phyloP scores from a whole-genome alignment of 2,113 vertebrate genomes.

The Gavialis gangeticus region DNA sequence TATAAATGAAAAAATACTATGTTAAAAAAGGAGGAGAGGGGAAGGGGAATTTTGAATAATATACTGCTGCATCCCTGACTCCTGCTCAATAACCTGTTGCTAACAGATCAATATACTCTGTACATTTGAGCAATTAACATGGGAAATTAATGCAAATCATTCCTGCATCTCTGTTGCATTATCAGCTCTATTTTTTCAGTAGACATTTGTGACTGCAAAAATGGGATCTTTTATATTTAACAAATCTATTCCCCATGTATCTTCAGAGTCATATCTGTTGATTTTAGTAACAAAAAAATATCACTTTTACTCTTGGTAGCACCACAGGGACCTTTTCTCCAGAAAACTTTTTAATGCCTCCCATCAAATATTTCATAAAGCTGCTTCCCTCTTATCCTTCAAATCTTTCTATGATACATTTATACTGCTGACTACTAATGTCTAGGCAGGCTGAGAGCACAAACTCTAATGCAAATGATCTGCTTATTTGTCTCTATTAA shows the following conservation, averaged over 20 bases:
- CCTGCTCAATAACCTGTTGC: slow-evolving; percentile 45
- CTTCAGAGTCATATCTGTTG: background rate
- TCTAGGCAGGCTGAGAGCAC: background rate
- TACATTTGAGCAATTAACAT: slow-evolving; percentile 64
- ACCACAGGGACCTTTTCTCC: background rate
- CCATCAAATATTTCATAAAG: background rate
- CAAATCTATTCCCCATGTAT: background rate
- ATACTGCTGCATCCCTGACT: slow-evolving; percentile 8
- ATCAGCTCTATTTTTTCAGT: slow-evolving; percentile 54
- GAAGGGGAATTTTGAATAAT: slow-evolving; percentile 8
- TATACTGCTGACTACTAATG: background rate
- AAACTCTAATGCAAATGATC: background rate
- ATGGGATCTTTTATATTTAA: background rate
- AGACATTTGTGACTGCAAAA: slow-evolving; percentile 21
- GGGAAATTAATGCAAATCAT: slow-evolving; percentile 63
- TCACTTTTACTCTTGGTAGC: background rate
- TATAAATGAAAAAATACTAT: background rate
- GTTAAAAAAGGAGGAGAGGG: background rate
- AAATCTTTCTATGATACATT: background rate
- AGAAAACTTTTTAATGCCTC: background rate
- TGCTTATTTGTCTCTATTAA: background rate
- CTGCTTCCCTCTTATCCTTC: background rate
- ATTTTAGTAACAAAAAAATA: background rate
- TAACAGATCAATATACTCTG: slow-evolving; percentile 47
- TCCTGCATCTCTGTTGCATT: slow-evolving; percentile 60